phyloP scores from a whole-genome alignment of 2,797 vertebrate species.

The Pipistrellus pipistrellus region DNA sequence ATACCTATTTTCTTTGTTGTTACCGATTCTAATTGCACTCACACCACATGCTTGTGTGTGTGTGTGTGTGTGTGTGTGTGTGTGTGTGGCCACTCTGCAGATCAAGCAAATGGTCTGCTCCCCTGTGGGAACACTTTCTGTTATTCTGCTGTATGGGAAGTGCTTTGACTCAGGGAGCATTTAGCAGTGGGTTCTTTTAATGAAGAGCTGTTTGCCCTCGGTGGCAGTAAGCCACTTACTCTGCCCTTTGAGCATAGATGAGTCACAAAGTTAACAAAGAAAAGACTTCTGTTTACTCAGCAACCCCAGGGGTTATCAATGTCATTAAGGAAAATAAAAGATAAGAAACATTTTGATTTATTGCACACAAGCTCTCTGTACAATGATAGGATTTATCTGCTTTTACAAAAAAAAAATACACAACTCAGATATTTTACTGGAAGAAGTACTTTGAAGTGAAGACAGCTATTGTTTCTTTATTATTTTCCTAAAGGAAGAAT shows the following conservation, averaged over 20 bases:
- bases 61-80: too few species aligned
- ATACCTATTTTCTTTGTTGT: background rate
- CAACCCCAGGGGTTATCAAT: constrained; percentile 80
- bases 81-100: too few species aligned
- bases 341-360: constrained; percentile 72
- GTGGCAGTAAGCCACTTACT: constrained; percentile 42
- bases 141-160: constrained; percentile 55
- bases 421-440: background rate
- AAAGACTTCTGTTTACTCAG: constrained; percentile 83
- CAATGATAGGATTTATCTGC: constrained; percentile 77
- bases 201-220: constrained; percentile 65
- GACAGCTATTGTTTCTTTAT: background rate
- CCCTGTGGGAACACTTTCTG: background rate
- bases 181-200: constrained; percentile 53
- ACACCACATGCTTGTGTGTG: background rate
- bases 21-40: background rate
- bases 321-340: constrained; percentile 79
- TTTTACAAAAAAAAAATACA: background rate
- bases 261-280: constrained; percentile 78
- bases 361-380: constrained; percentile 59
- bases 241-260: constrained; percentile 81
- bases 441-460: constrained; percentile 55
- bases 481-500: background rate
- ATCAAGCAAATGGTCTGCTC: background rate
- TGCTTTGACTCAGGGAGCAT: constrained; percentile 59